These are phyloP conservation scores for Xestoiulus laeticollis DNA, from an alignment of 2,888 invertebrate genomes.

Conservation along the genomic window DNA sequence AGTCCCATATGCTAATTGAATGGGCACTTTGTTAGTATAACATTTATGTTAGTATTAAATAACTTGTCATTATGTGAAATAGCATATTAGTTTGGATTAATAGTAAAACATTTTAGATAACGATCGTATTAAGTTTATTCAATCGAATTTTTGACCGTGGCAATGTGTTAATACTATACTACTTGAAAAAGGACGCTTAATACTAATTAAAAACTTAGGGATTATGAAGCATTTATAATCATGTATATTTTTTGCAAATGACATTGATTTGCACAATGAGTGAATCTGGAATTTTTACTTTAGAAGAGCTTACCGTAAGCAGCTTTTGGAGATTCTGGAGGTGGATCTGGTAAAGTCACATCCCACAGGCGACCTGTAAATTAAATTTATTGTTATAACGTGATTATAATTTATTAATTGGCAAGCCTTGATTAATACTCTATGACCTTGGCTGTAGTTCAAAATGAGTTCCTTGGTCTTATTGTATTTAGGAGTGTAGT, in stretches of 20 bases:
- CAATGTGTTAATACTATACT: too few relatives aligned
- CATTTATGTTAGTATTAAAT: too few relatives aligned
- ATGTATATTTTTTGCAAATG: too few relatives aligned
- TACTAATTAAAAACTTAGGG: not conserved
- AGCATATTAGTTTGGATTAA: too few relatives aligned
- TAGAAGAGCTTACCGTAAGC: slow-evolving; percentile 43
- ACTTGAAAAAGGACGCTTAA: not conserved
- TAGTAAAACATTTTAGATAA: too few relatives aligned
- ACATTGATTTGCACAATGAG: too few relatives aligned
- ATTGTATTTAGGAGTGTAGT: slow-evolving; percentile 64
- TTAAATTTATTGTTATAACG: not conserved
- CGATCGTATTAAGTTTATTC: too few relatives aligned
- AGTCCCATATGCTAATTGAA: too few relatives aligned
- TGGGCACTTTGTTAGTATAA: too few relatives aligned
- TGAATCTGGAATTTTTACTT: not conserved
- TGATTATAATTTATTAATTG: not conserved
- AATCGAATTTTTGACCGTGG: too few relatives aligned
- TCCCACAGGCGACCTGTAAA: slow-evolving; percentile 49
- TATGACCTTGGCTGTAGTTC: slow-evolving; percentile 40
- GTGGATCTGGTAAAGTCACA: slow-evolving; percentile 46
- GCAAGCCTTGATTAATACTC: not conserved
- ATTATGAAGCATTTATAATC: too few relatives aligned
- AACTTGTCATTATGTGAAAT: too few relatives aligned
- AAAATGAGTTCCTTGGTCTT: slow-evolving; percentile 1
- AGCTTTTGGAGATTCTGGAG: slow-evolving; percentile 45